phyloP scores from a whole-genome alignment of 2,888 invertebrate genomes.

The Amblyjoppa fuscipennis region DNA sequence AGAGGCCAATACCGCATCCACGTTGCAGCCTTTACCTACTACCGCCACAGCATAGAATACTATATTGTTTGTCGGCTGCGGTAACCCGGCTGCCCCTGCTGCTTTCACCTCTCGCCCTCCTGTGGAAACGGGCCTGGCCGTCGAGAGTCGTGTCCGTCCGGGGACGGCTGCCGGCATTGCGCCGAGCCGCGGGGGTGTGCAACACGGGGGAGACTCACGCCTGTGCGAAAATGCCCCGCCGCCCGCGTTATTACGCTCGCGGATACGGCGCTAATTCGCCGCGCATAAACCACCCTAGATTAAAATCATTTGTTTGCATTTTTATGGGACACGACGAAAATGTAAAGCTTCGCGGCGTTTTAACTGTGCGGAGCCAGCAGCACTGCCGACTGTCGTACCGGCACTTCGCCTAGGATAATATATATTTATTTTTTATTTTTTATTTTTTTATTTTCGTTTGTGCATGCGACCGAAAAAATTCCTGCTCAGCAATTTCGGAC shows the following conservation, averaged over 20 bases:
- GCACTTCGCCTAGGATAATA: slow-evolving; percentile 2
- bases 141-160: slow-evolving; percentile 38
- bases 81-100: slow-evolving; percentile 21
- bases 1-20: slow-evolving; percentile 29
- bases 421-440: background rate
- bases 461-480: slow-evolving; percentile 7
- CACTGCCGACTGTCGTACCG: background rate
- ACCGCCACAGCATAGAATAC: slow-evolving; percentile 67
- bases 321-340: slow-evolving; percentile 71
- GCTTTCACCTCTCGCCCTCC: slow-evolving; percentile 17
- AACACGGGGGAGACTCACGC: background rate
- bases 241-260: slow-evolving; percentile 47
- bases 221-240: slow-evolving; percentile 6
- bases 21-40: slow-evolving; percentile 53
- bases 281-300: slow-evolving; percentile 71
- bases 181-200: slow-evolving; percentile 5
- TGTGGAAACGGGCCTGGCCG: slow-evolving; percentile 11
- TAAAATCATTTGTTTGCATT: slow-evolving; percentile 73
- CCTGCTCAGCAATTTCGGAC: background rate
- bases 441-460: background rate
- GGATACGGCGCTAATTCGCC: slow-evolving; percentile 68
- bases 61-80: slow-evolving; percentile 52
- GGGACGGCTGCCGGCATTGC: slow-evolving; percentile 20
- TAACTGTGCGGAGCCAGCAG: slow-evolving; percentile 23
- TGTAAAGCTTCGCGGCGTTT: slow-evolving; percentile 58